Evolutionary conservation across 2,797 vertebrate genomes (phyloP), one percentile per base, ranked within the genome.

Genomic region (Adelosebastes latens): DNA sequence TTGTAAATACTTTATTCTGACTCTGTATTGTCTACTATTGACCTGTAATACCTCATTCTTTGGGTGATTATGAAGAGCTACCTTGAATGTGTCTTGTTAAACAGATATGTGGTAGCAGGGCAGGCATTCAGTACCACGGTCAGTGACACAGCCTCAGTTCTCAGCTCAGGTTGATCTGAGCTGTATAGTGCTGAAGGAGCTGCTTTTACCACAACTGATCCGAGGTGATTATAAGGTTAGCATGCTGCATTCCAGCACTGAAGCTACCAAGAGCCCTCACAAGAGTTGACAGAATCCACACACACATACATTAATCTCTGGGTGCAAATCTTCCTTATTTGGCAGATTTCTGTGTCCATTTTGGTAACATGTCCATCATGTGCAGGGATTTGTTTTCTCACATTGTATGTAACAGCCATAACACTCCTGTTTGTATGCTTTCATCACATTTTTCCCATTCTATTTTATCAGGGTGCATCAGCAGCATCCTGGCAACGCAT

Each of bases 101-200:
- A 29, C 14, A 62, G 18, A 65, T 66, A n/a, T 46, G 8, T 32
- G 16, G 53, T 34, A 79, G 42, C 62, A 63, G 53, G 22, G 22
- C 72, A 79, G 52, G 22, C 31, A 18, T 88, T 90, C 87, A 92
- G 89, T 75, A 86, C 88, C 85, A 92, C 3, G 89, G 90, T 72
- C 89, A 91, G 89, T 67, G 81, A 84, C 80, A 75, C 68, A 80
- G 65, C 32, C 13, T 66, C 27, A 20, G 12, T 8, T 14, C 52
- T 69, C 20, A 58, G 63, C 55, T 60, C 34, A 56, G 6, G 29
- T n/a, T 58, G 36, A 67, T 32, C 56, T 75, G 49, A 60, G n/a
- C 29, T 59, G 22, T 14, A 12, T 18, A 8, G 13, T 34, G 18
- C 67, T 62, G 42, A 56, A 78, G 36, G 42, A 71, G 42, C 12